Percentiles rank a stretch among this genome's conserved stretches.
Evolutionary conservation across 2,113 vertebrate species (phyloP).

Genomic region (Puma concolor): DNA sequence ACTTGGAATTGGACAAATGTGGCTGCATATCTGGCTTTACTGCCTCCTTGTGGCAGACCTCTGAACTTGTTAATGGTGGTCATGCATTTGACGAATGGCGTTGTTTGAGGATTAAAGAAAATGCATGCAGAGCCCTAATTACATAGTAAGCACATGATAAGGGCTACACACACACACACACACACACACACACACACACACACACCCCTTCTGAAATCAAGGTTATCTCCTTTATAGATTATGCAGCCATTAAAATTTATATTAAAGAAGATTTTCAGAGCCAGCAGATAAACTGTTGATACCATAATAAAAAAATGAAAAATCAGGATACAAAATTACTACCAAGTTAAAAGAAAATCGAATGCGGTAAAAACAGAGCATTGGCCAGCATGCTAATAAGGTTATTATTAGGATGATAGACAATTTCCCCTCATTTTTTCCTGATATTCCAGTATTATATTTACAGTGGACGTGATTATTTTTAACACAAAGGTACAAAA

Average conservation of each 20-base stretch:
- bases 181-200: background rate
- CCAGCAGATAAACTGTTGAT: background rate
- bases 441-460: background rate
- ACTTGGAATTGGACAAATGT: background rate
- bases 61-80: background rate
- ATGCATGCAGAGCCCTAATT: background rate
- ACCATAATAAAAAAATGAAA: background rate
- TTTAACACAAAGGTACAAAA: background rate
- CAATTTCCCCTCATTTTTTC: background rate
- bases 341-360: background rate
- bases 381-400: background rate
- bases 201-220: background rate
- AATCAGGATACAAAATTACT: constrained; percentile 15
- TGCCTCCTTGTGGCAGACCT: background rate
- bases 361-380: background rate
- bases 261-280: background rate
- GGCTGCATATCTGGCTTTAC: background rate
- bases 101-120: background rate
- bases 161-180: background rate
- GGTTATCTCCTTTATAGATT: background rate
- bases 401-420: background rate
- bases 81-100: background rate
- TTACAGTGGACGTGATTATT: background rate
- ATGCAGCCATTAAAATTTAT: background rate
- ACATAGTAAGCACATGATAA: background rate